Base-by-base conservation (phyloP, 1,140 invertebrate species). In the Trachymyrmex septentrionalis region DNA sequence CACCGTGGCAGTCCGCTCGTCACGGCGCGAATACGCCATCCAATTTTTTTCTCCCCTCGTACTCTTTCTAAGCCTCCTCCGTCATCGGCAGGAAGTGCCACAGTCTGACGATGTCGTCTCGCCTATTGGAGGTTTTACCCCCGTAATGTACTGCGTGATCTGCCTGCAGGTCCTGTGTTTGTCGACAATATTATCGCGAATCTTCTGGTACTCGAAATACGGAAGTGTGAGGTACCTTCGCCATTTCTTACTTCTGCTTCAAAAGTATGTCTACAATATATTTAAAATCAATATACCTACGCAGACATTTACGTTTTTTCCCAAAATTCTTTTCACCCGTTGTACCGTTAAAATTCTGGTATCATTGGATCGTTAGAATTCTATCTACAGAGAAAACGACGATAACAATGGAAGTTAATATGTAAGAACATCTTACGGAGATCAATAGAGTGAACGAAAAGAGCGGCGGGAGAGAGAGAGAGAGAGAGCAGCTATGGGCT, bases 71-170 rank as follows among this genome's bases (percentile, higher is more conserved):
- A 82, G 88, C 77, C 76, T 89, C 72, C 80, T 86, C 88, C 72
- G 78, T 88, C 87, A 87, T 88, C 90, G 92, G 81, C 92, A 92
- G 92, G 93, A 93, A 93, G 92, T 91, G 82, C 50, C 66, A 76
- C 34, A 66, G 24, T 59, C 12, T n/a, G 9, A 7, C 50, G 69
- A 34, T 9, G 55, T 73, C 75, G 64, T 44, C 78, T 75, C 71
- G 64, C 69, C 71, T 84, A 81, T 30, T 27, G 27, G 50, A 66
- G 81, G 80, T 87, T 78, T 77, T 63, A 84, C 48, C 53, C 53
- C 67, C 67, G 67, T 81, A 86, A 87, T 86, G 76, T 63, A 69
- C 6, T n/a, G 12, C 38, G n/a, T 44, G 38, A 69, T 34, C 57
- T 27, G 67, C 50, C 48, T 77, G 75, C 16, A 5, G 7, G n/a